Base-by-base conservation (phyloP, 2,797 vertebrate genomes). In the Psittacula derbiana region DNA sequence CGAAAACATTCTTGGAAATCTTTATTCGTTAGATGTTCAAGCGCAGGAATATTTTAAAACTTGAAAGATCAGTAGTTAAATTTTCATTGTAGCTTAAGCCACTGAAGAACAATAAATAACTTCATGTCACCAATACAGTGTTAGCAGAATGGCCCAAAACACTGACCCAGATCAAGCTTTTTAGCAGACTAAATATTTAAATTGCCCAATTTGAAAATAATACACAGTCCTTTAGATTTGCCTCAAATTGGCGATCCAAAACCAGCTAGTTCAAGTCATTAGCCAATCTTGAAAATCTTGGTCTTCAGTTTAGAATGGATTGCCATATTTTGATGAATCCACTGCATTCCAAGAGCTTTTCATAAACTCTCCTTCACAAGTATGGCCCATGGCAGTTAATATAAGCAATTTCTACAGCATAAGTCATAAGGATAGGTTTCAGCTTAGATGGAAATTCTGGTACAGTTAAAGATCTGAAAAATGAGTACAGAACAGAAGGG, bases 381-480 rank as follows among this genome's bases (percentile, higher is more conserved):
- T 2, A 4, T 40, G 62, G 79, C n/a, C 23, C 0, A 0, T 47
- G 53, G 46, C 19, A 47, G 41, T 31, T 58, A 76, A 44, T 6
- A 38, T 72, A 84, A 81, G 80, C 61, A 79, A 75, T 88, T 95
- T 92, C 66, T 90, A 41, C 73, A 94, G 61, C 11, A 8, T 44
- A 86, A 80, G 75, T 31, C 28, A 27, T 36, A 10, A 43, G 46
- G 70, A 52, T 81, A 76, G 4, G 7, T 96, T 96, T 96, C 93
- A 92, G 47, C 64, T 92, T 36, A 93, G 61, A 50, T 36, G 46
- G 49, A 73, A 75, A 55, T 88, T 43, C 60, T 93, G 50, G 30
- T 79, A 16, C 50, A 64, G 47, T 80, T 92, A 88, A 94, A 96
- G 85, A 93, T 81, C 87, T 84, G 92, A 92, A 96, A 97, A 88